A percentile compares a stretch with the other conserved stretches of the same genome.
Evolutionary conservation across 2,797 vertebrate species (phyloP).

Genomic region (Todus mexicanus): DNA sequence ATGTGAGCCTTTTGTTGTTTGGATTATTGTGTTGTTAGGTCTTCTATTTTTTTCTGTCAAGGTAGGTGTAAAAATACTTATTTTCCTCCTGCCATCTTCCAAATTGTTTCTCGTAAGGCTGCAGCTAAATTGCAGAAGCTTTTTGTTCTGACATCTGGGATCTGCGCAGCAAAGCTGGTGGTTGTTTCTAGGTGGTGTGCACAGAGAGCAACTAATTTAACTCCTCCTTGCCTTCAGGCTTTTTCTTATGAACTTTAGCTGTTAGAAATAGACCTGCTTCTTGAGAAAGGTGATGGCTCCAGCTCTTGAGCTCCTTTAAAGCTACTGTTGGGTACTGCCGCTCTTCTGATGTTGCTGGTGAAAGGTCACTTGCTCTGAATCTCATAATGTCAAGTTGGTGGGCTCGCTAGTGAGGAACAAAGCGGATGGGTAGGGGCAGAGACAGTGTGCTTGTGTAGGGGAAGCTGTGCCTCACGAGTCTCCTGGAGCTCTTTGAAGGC

Average conservation of each 20-base stretch:
- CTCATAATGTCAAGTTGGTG: neutral
- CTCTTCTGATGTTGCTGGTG: neutral
- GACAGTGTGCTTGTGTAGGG: neutral
- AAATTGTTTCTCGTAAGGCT: neutral
- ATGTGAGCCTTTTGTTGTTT: neutral
- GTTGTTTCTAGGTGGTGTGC: neutral
- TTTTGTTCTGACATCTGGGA: neutral
- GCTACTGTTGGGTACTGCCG: neutral
- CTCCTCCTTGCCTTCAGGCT: neutral
- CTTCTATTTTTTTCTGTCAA: neutral
- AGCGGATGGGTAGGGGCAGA: neutral
- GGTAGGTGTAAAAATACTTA: neutral
- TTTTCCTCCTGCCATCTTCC: neutral
- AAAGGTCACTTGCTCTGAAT: neutral
- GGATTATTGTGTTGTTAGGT: neutral
- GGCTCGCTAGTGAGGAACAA: neutral
- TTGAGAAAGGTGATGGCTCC: neutral
- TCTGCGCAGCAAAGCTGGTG: neutral
- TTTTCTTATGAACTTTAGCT: neutral
- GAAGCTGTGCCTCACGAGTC: neutral
- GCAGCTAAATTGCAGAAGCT: neutral
- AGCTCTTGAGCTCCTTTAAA: neutral
- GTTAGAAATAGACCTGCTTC: neutral
- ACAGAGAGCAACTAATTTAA: neutral
- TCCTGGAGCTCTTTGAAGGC: neutral